These are phyloP conservation scores for Telmatochromis bifrenatus DNA, from an alignment of 2,113 vertebrate genomes.

Conservation along the genomic window DNA sequence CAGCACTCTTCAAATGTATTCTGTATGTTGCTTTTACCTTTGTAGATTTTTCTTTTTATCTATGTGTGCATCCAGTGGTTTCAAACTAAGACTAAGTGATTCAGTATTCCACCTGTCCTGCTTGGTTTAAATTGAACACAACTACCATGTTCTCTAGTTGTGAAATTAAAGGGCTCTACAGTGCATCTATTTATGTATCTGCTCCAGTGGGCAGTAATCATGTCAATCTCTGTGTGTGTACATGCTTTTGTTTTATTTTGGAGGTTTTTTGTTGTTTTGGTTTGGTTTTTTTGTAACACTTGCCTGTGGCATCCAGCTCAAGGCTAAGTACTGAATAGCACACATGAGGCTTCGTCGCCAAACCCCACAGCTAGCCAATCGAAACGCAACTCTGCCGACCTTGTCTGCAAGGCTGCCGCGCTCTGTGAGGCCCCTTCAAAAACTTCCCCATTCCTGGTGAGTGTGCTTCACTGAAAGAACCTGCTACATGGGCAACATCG, in stretches of 20 bases:
- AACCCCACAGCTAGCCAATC: background rate
- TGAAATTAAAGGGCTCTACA: background rate
- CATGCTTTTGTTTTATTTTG: background rate
- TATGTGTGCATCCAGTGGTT: background rate
- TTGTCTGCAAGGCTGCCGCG: conserved; percentile 18
- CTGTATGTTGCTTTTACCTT: background rate
- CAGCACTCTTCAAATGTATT: background rate
- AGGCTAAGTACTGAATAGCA: conserved; percentile 53
- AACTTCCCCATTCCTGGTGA: background rate
- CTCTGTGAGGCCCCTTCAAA: conserved; percentile 3
- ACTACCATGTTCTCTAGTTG: background rate
- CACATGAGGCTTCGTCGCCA: conserved; percentile 21
- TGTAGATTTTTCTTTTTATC: background rate
- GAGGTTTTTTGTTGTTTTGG: background rate
- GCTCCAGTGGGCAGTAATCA: background rate
- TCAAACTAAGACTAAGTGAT: background rate
- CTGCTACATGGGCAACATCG: background rate
- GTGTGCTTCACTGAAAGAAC: background rate
- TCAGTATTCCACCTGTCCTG: background rate
- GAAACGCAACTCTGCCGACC: conserved; percentile 3
- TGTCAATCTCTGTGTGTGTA: background rate
- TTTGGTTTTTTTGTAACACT: background rate
- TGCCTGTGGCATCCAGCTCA: conserved; percentile 22
- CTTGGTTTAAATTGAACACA: background rate
- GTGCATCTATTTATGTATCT: background rate